phyloP scores from a whole-genome alignment of 2,797 vertebrate species.

The Alcedo atthis region DNA sequence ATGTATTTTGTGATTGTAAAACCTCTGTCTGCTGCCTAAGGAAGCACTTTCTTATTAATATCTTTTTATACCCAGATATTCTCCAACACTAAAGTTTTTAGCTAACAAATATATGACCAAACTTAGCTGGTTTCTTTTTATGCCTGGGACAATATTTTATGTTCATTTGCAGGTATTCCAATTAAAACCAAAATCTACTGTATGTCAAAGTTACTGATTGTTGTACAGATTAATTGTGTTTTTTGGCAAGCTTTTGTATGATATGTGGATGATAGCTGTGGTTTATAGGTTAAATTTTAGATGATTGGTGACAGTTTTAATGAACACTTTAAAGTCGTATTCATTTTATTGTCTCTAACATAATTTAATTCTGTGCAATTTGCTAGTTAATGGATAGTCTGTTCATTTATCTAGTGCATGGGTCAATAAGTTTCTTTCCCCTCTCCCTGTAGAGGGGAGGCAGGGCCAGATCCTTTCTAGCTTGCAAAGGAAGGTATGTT shows the following conservation, averaged over 20 bases:
- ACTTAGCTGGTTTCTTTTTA: neutral
- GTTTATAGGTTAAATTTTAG: neutral
- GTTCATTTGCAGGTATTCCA: neutral
- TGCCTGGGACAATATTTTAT: neutral
- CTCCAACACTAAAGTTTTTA: neutral
- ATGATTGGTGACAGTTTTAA: slow-evolving; percentile 10
- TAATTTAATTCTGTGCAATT: neutral
- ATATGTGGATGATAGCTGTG: neutral
- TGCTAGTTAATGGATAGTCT: slow-evolving; percentile 11
- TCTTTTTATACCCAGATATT: neutral
- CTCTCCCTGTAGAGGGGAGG: neutral
- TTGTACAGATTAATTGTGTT: neutral
- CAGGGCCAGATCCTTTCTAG: neutral
- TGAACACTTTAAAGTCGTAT: neutral
- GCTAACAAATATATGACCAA: neutral
- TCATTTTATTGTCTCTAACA: slow-evolving; percentile 5
- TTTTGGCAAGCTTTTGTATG: neutral
- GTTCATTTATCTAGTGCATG: neutral
- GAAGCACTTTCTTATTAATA: neutral
- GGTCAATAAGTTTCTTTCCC: neutral
- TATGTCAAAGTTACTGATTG: neutral
- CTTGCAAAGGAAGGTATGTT: neutral
- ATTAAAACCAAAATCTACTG: neutral
- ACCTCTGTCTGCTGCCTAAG: neutral
- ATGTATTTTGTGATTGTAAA: neutral